Evolutionary conservation across 1,140 invertebrate genomes (phyloP).

Genomic region (Acromyrmex heyeri): DNA sequence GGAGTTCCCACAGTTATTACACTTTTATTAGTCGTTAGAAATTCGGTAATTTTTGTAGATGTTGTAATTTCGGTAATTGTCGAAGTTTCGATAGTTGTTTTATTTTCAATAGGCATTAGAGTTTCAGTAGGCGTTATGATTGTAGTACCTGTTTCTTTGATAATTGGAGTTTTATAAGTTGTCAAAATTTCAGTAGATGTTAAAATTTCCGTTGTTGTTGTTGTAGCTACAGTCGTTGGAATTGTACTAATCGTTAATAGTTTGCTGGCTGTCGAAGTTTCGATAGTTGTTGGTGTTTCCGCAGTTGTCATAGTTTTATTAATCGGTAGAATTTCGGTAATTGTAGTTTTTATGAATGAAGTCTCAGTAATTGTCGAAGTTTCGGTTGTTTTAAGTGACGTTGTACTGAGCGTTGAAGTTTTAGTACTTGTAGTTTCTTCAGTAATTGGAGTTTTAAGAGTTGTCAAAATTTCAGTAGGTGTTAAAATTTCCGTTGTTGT

Average conservation of each 20-base stretch:
- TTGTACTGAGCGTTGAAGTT: too few species aligned
- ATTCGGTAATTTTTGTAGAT: neutral
- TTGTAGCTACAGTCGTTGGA: neutral
- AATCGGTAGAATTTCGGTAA: neutral
- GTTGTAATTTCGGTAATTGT: neutral
- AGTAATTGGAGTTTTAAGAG: neutral
- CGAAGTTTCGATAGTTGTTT: neutral
- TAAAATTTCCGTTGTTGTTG: neutral
- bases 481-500: neutral
- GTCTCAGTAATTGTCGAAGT: neutral
- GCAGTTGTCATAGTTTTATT: neutral
- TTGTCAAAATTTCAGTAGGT: neutral
- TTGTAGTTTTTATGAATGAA: neutral
- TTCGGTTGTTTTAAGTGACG: neutral
- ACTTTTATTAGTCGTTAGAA: neutral
- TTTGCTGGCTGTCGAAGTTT: neutral
- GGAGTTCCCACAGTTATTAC: too few species aligned
- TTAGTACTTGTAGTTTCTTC: neutral
- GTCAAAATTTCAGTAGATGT: slow-evolving; percentile 4
- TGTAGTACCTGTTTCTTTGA: neutral
- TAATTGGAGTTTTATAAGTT: neutral
- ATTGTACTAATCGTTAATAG: neutral
- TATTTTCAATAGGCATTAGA: neutral
- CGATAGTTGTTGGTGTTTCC: neutral
- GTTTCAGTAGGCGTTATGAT: neutral